phyloP scores from a whole-genome alignment of 92 coral and sea anemone species.

The Epizoanthus rinbou region DNA sequence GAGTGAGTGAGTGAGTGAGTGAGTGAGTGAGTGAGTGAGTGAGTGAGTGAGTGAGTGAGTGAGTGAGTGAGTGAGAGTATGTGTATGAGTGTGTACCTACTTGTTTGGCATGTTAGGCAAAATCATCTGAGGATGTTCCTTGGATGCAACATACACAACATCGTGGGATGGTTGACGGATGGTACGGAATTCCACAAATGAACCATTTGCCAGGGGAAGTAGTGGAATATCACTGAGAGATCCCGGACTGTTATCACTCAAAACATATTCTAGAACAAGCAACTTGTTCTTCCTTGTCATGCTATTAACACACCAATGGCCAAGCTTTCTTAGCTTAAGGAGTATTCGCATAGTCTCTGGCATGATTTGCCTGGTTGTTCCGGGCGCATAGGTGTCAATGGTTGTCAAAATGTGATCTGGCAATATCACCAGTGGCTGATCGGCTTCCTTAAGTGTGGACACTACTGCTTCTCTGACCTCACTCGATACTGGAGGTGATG shows the following conservation, averaged over 20 bases:
- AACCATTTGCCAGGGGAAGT: constrained; percentile 74
- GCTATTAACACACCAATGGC: constrained; percentile 35
- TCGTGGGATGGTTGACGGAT: constrained; percentile 20
- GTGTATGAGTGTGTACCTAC: neutral
- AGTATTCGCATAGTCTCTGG: constrained; percentile 61
- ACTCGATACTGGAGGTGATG: neutral
- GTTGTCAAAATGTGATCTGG: constrained; percentile 66
- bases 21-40: too few relatives aligned
- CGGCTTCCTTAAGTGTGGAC: constrained; percentile 57
- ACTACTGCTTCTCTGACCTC: constrained; percentile 49
- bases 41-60: too few relatives aligned
- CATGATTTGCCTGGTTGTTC: constrained; percentile 39
- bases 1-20: too few relatives aligned
- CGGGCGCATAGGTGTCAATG: constrained; percentile 24
- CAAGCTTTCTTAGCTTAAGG: constrained; percentile 55
- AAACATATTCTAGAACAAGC: constrained; percentile 57
- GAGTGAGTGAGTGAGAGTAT: too few relatives aligned
- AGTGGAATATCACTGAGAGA: constrained; percentile 68
- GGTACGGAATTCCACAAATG: constrained; percentile 58
- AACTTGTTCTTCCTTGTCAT: constrained; percentile 56
- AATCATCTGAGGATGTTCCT: constrained; percentile 53
- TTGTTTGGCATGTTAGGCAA: constrained; percentile 55
- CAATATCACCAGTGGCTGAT: constrained; percentile 70
- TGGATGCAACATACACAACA: constrained; percentile 66
- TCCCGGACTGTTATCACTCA: constrained; percentile 48